Evolutionary conservation across 1,140 invertebrate species (phyloP), one percentile per base, ranked within the genome.

Genomic region (Macrobrachium rosenbergii): DNA sequence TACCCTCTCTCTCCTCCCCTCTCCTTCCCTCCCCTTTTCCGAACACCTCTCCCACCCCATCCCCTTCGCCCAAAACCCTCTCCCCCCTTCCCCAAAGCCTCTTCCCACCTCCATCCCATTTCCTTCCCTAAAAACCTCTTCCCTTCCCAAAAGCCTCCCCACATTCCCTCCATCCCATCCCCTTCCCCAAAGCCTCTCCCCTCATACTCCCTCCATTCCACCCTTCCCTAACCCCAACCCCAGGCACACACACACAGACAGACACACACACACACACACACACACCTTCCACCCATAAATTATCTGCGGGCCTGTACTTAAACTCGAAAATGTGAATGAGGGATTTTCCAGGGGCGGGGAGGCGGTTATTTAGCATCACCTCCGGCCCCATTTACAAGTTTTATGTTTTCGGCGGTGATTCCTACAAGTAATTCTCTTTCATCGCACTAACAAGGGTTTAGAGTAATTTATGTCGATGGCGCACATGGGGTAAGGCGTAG

Each of bases 381-480:
- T 37, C 52, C 60, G 67, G 76, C 17, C 76, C 77, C 84, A 86
- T 86, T 86, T 86, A 80, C 78, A 86, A 86, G 84, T 86, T 86
- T 86, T 86, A 86, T 86, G 84, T 86, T 86, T 86, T 86, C 75
- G 23, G 23, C 52, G 84, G 84, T 86, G 84, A 86, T 86, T 81
- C 84, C 76, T 86, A 86, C 84, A 81, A 86, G 84, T 86, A 86
- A 86, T 86, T 86, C 84, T 79, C 84, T 86, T 86, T 86, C 84
- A 86, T 86, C 84, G 84, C 78, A 81, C 84, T 86, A 86, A 86
- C 84, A 86, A 86, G 84, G 84, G 77, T 86, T 86, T 80, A 75
- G 77, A 79, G 77, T 86, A 81, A 86, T 86, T 86, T 86, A 86
- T 86, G 84, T 86, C 84, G 84, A 86, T 80, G 84, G 52, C 67